These are phyloP conservation scores for Stenotaenia linearis DNA, from an alignment of 2,888 invertebrate species.

Conservation along the genomic window DNA sequence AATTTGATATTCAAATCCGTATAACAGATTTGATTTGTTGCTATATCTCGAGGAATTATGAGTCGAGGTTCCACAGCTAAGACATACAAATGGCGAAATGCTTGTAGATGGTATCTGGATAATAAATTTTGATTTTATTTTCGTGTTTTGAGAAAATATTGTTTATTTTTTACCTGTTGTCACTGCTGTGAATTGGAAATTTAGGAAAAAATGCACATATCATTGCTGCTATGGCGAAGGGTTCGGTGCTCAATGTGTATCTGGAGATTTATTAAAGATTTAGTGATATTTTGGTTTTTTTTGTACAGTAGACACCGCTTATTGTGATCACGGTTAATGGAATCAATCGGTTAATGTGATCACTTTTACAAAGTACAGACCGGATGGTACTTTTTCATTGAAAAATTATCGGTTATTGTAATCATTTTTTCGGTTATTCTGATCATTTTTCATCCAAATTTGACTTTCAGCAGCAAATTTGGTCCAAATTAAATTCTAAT, in stretches of 20 bases:
- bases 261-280: conserved; percentile 40
- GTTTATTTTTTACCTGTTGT: conserved; percentile 66
- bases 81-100: conserved; percentile 91
- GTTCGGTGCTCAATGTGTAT: conserved; percentile 57
- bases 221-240: conserved; percentile 79
- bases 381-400: too few relatives aligned
- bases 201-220: conserved; percentile 94
- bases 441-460: too few relatives aligned
- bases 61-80: conserved; percentile 86
- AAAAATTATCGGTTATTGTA: too few relatives aligned
- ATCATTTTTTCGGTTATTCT: too few relatives aligned
- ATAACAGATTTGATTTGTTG: conserved; percentile 71
- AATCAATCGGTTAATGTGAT: too few relatives aligned
- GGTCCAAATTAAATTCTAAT: too few relatives aligned
- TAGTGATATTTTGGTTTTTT: neutral
- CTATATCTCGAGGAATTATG: conserved; percentile 78
- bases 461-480: too few relatives aligned
- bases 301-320: too few relatives aligned
- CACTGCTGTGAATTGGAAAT: conserved; percentile 91
- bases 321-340: too few relatives aligned
- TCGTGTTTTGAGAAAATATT: neutral
- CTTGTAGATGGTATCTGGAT: conserved; percentile 87
- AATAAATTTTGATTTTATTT: conserved; percentile 12
- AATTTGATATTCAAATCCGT: conserved; percentile 63
- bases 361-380: too few relatives aligned